These are phyloP conservation scores for Heterotilapia buettikoferi DNA, from an alignment of 2,113 vertebrate genomes.

Conservation along the genomic window DNA sequence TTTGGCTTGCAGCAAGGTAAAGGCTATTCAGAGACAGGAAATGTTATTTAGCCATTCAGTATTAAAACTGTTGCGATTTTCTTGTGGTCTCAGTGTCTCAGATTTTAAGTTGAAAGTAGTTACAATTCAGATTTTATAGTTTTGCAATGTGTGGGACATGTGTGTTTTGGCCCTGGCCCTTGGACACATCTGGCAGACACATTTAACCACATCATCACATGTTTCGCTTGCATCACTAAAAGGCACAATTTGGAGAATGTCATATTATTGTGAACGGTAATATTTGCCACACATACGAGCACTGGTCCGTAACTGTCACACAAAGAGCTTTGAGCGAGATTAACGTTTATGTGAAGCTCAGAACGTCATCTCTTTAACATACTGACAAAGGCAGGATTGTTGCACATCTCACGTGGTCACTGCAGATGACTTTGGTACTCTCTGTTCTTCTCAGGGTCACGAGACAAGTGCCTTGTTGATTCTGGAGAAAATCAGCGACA, in stretches of 20 bases:
- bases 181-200: neutral
- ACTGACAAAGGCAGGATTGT: neutral
- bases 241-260: neutral
- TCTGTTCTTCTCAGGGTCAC: constrained; percentile 78
- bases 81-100: neutral
- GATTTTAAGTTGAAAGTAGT: neutral
- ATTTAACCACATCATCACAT: neutral
- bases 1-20: constrained; percentile 96
- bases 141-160: neutral
- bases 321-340: neutral
- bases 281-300: neutral
- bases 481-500: constrained; percentile 91
- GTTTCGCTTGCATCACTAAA: neutral
- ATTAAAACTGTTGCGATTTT: neutral
- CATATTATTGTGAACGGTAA: neutral
- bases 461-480: constrained; percentile 99
- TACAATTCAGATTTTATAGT: neutral
- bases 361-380: neutral
- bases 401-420: neutral
- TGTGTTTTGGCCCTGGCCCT: neutral
- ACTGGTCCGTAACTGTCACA: neutral
- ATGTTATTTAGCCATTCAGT: neutral
- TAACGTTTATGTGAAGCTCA: neutral
- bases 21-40: neutral
- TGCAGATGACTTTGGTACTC: neutral